phyloP scores from a whole-genome alignment of 2,888 invertebrate genomes.

The Cerceris rybyensis region DNA sequence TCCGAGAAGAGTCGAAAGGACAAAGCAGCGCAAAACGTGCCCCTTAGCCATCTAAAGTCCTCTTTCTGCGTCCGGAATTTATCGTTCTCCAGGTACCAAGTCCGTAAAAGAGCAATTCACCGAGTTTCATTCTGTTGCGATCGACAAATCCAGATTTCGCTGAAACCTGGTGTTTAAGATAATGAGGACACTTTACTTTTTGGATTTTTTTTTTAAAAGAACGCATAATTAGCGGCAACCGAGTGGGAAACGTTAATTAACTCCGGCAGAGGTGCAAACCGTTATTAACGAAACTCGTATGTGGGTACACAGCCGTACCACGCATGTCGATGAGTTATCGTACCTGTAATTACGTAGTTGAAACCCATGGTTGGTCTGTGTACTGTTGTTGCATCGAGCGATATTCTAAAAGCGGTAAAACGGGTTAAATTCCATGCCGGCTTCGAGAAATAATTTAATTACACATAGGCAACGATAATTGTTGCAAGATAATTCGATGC shows the following conservation, averaged over 20 bases:
- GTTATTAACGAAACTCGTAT: conserved; percentile 57
- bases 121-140: conserved; percentile 16
- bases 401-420: conserved; percentile 59
- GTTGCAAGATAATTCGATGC: conserved; percentile 53
- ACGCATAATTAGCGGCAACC: conserved; percentile 50
- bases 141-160: conserved; percentile 57
- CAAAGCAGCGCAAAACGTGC: conserved; percentile 63
- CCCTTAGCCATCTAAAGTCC: conserved; percentile 48
- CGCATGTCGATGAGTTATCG: conserved; percentile 58
- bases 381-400: conserved; percentile 35
- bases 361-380: conserved; percentile 51
- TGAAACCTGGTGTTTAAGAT: conserved; percentile 60
- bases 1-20: conserved; percentile 59
- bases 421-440: conserved; percentile 51
- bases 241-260: conserved; percentile 66
- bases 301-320: conserved; percentile 3
- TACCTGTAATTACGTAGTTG: conserved; percentile 63
- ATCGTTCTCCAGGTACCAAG: conserved; percentile 41
- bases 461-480: conserved; percentile 52
- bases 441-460: conserved; percentile 64
- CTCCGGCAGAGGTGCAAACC: conserved; percentile 61
- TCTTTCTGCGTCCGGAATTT: conserved; percentile 58
- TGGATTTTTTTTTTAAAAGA: conserved; percentile 14
- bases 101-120: conserved; percentile 16
- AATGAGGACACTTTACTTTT: conserved; percentile 55